phyloP scores from a whole-genome alignment of 1,140 invertebrate species.

The Onthophagus taurus region DNA sequence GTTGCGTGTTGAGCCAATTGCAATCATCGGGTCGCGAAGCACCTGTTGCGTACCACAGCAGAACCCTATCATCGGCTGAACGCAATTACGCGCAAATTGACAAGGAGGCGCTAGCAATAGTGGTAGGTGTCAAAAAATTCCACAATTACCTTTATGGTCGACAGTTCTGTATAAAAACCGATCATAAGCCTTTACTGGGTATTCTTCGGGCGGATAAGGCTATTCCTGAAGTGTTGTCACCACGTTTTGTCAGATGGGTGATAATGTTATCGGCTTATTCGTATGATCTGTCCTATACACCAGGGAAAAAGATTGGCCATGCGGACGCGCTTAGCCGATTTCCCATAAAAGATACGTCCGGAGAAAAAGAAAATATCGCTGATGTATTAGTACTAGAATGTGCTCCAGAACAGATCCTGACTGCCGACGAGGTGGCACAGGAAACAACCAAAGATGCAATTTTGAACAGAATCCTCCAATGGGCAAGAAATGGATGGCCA shows the following conservation, averaged over 20 bases:
- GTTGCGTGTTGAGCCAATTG: slow-evolving; percentile 9
- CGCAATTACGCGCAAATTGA: slow-evolving; percentile 40
- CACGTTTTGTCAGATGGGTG: slow-evolving; percentile 23
- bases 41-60: slow-evolving; percentile 36
- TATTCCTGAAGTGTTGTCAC: slow-evolving; percentile 17
- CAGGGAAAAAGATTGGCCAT: slow-evolving; percentile 14
- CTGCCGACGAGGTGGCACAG: not conserved
- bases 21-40: slow-evolving; percentile 21
- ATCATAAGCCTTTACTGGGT: slow-evolving; percentile 25
- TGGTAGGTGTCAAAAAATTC: slow-evolving; percentile 33
- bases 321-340: slow-evolving; percentile 15
- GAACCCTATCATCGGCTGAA: slow-evolving; percentile 34
- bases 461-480: not conserved
- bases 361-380: not conserved
- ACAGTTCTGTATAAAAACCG: slow-evolving; percentile 24
- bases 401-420: not conserved
- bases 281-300: slow-evolving; percentile 19
- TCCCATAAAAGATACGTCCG: slow-evolving; percentile 3
- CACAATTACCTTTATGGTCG: slow-evolving; percentile 16
- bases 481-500: slow-evolving; percentile 1
- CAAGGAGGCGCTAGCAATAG: too few species aligned
- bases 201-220: slow-evolving; percentile 4
- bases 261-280: slow-evolving; percentile 20
- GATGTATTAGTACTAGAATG: slow-evolving; percentile 6
- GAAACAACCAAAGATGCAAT: slow-evolving; percentile 5